These are phyloP conservation scores for Paramuricea clavata DNA, from an alignment of 92 coral and sea anemone species.

Conservation along the genomic window DNA sequence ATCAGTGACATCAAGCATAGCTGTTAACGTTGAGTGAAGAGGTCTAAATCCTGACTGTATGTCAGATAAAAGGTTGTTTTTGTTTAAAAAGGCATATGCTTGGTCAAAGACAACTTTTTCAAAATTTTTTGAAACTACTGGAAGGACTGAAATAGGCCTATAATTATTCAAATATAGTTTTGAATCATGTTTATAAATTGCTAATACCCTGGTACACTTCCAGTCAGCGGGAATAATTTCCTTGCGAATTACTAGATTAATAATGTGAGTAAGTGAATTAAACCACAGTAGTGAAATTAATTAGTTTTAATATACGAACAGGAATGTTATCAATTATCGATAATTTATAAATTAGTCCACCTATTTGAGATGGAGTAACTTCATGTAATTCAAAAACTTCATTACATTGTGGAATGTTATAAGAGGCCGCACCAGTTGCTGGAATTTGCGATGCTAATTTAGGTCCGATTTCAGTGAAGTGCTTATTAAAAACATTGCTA, in stretches of 20 bases:
- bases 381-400: background rate
- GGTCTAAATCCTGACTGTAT: background rate
- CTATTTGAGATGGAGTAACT: background rate
- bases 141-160: slow-evolving; percentile 11
- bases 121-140: background rate
- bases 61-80: background rate
- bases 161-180: background rate
- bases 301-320: background rate
- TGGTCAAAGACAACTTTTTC: background rate
- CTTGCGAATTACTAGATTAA: slow-evolving; percentile 1
- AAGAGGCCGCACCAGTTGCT: background rate
- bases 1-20: background rate
- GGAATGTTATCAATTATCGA: background rate
- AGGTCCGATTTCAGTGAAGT: background rate
- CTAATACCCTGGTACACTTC: background rate
- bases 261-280: background rate
- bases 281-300: background rate
- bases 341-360: no score
- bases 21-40: background rate
- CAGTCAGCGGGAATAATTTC: slow-evolving; percentile 9
- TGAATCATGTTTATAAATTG: background rate
- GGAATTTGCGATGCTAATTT: background rate
- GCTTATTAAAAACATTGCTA: background rate
- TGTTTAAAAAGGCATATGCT: background rate
- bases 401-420: background rate